phyloP scores from a whole-genome alignment of 2,113 vertebrate genomes.

The Heterochromis multidens region DNA sequence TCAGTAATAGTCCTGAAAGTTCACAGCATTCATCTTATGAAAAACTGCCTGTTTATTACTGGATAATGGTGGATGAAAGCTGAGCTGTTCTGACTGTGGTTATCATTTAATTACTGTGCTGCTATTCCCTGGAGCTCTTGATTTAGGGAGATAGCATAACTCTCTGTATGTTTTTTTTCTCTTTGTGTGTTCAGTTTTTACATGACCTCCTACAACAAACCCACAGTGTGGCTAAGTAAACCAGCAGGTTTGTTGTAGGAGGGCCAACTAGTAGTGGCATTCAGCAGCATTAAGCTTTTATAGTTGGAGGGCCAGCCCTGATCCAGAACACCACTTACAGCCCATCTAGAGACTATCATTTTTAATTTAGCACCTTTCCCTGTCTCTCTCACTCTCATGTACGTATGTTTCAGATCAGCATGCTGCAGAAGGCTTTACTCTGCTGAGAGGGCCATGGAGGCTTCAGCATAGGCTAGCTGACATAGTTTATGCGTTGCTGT shows the following conservation, averaged over 20 bases:
- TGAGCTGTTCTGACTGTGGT: background rate
- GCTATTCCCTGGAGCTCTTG: background rate
- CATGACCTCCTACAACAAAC: no score
- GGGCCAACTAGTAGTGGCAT: background rate
- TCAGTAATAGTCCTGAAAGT: slow-evolving; percentile 13
- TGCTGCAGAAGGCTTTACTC: background rate
- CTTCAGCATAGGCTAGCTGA: background rate
- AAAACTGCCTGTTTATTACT: background rate
- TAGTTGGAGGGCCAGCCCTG: slow-evolving; percentile 12
- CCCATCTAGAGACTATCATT: slow-evolving; percentile 67
- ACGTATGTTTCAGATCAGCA: slow-evolving; percentile 66
- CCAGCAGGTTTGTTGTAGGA: slow-evolving; percentile 9
- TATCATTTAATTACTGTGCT: slow-evolving; percentile 21
- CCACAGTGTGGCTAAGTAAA: background rate
- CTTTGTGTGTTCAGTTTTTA: background rate
- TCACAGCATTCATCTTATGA: background rate
- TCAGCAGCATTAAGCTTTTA: slow-evolving; percentile 70
- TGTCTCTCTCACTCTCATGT: slow-evolving; percentile 52
- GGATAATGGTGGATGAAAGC: background rate
- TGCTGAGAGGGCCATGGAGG: background rate
- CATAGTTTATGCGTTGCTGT: background rate
- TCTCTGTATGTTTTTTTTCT: background rate
- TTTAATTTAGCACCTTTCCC: slow-evolving; percentile 72
- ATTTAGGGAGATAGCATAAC: background rate
- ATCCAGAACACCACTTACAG: slow-evolving; percentile 67